A percentile compares a stretch with the other conserved stretches of the same genome.
These are phyloP conservation scores for Diloba caeruleocephala DNA, from an alignment of 2,888 invertebrate species.

Conservation along the genomic window DNA sequence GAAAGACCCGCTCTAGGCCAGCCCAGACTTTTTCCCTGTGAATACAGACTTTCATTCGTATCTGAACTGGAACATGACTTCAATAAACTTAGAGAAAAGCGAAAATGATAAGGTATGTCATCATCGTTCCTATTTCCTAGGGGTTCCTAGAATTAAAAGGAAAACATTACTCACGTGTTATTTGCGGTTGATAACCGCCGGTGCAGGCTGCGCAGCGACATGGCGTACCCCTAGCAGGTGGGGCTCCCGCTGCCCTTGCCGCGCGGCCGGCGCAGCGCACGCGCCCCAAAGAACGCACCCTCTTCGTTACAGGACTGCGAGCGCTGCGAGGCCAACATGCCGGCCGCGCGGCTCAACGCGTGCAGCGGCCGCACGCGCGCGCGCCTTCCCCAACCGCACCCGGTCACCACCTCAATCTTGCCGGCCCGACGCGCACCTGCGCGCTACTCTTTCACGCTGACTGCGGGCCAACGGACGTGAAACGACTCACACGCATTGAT, in stretches of 20 bases:
- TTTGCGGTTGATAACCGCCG: slow-evolving; percentile 90
- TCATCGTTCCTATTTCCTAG: no score
- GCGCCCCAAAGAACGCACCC: slow-evolving; percentile 88
- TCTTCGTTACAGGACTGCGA: slow-evolving; percentile 89
- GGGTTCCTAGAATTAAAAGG: background rate
- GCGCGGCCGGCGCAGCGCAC: slow-evolving; percentile 89
- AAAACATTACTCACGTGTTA: slow-evolving; percentile 87
- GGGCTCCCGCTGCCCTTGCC: slow-evolving; percentile 89
- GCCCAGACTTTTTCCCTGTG: no score
- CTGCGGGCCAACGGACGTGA: slow-evolving; percentile 44
- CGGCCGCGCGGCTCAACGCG: slow-evolving; percentile 84
- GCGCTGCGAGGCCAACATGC: slow-evolving; percentile 87
- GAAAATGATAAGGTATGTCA: no score
- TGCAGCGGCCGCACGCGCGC: slow-evolving; percentile 87
- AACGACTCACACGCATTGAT: slow-evolving; percentile 57
- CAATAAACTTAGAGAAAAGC: no score
- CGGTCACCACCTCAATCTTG: slow-evolving; percentile 88
- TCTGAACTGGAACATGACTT: no score
- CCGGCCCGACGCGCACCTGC: slow-evolving; percentile 65
- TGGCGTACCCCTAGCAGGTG: slow-evolving; percentile 90
- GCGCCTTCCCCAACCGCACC: slow-evolving; percentile 87
- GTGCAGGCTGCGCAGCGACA: slow-evolving; percentile 91
- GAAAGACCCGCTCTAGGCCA: no score
- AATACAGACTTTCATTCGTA: no score
- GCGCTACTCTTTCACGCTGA: slow-evolving; percentile 58